A percentile compares a stretch with the other conserved stretches of the same genome.
phyloP scores from a whole-genome alignment of 2,888 invertebrate species.

The Stenodema calcarata region DNA sequence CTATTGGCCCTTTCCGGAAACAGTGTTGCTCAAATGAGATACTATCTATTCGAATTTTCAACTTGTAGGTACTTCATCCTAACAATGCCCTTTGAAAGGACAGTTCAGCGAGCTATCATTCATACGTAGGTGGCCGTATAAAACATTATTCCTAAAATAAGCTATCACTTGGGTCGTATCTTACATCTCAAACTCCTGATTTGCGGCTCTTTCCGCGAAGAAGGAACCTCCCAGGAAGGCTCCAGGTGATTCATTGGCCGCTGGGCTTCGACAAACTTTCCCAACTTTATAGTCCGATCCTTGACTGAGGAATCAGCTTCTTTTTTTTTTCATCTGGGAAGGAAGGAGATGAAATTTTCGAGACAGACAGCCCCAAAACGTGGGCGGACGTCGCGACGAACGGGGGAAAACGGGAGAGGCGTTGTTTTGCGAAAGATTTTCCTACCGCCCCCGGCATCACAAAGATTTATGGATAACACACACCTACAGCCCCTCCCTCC shows the following conservation, averaged over 20 bases:
- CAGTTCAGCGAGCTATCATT: too few species aligned
- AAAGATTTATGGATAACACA: constrained; percentile 46
- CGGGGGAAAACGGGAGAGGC: constrained; percentile 7
- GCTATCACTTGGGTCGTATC: too few species aligned
- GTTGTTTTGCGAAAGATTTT: constrained; percentile 40
- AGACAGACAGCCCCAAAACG: not conserved
- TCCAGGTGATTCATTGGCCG: not conserved
- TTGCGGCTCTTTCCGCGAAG: not conserved
- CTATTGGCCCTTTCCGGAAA: too few species aligned
- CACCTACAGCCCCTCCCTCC: constrained; percentile 14
- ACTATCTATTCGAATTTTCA: too few species aligned
- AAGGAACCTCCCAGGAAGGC: not conserved
- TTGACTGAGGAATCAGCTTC: not conserved
- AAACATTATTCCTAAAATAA: too few species aligned
- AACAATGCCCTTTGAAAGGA: too few species aligned
- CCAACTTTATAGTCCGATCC: not conserved
- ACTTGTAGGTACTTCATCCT: too few species aligned
- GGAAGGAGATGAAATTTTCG: not conserved
- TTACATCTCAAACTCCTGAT: not conserved
- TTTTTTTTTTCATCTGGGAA: not conserved
- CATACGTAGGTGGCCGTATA: too few species aligned
- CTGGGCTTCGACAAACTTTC: not conserved
- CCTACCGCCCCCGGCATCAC: constrained; percentile 6
- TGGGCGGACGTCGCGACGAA: constrained; percentile 18
- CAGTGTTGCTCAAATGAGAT: too few species aligned